A percentile compares a stretch with the other conserved stretches of the same genome.
These are phyloP conservation scores for Tuberolachnus salignus DNA, from an alignment of 2,888 invertebrate species.

Conservation along the genomic window DNA sequence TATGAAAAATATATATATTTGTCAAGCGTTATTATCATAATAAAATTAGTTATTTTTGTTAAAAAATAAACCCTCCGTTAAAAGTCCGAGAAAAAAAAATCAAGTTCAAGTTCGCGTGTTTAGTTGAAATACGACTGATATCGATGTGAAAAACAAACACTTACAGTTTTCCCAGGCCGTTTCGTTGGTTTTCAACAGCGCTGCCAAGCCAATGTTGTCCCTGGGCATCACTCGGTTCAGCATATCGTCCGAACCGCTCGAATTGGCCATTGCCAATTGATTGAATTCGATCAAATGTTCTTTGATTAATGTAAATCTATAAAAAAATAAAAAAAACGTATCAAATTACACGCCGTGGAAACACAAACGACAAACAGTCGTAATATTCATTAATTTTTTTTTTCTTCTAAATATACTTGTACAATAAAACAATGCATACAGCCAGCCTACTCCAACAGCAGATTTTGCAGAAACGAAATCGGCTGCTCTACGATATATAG, in stretches of 20 bases:
- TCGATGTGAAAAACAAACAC: constrained; percentile 60
- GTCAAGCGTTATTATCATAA: no score
- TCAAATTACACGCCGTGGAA: no score
- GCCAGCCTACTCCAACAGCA: no score
- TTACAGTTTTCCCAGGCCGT: constrained; percentile 89
- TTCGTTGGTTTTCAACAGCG: constrained; percentile 91
- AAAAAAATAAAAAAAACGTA: no score
- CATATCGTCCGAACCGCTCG: constrained; percentile 98
- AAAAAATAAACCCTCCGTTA: no score
- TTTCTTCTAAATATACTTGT: constrained; percentile 5
- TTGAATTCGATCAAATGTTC: constrained; percentile 98
- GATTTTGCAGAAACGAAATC: background rate
- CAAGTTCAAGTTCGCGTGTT: no score
- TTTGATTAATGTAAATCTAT: constrained; percentile 90
- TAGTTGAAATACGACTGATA: no score
- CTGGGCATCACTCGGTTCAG: constrained; percentile 98
- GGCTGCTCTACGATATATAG: background rate
- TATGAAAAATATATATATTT: no score
- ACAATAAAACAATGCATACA: background rate
- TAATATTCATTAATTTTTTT: no score
- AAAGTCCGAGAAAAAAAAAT: no score
- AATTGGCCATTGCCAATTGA: constrained; percentile 97
- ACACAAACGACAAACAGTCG: no score
- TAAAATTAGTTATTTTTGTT: no score
- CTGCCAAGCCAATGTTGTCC: constrained; percentile 97